phyloP scores from a whole-genome alignment of 2,888 invertebrate species.

The Tribolium freemani region DNA sequence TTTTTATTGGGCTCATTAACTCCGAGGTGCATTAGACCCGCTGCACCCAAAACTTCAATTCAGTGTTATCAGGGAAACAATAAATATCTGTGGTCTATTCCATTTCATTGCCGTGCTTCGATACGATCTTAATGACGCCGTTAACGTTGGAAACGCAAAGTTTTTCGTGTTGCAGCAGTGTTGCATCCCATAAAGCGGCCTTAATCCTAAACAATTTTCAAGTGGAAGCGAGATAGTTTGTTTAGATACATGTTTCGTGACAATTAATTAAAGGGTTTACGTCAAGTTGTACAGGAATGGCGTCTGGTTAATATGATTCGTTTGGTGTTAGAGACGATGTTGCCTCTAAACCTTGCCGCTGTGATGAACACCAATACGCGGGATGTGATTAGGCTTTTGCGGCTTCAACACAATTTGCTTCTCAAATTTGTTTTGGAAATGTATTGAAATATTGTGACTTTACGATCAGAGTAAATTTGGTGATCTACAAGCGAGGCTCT shows the following conservation, averaged over 20 bases:
- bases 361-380: too few species aligned
- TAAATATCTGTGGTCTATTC: conserved; percentile 41
- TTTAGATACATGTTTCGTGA: conserved; percentile 9
- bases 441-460: not conserved
- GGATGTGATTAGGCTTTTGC: not conserved
- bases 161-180: conserved; percentile 30
- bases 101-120: conserved; percentile 36
- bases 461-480: not conserved
- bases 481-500: not conserved
- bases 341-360: too few species aligned
- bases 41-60: conserved; percentile 33
- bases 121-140: conserved; percentile 44
- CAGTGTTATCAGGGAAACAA: conserved; percentile 34
- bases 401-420: not conserved
- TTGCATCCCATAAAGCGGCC: conserved; percentile 12
- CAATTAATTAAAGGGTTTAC: conserved; percentile 21
- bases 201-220: conserved; percentile 22
- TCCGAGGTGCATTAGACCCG: conserved; percentile 2
- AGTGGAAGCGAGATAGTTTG: conserved; percentile 8
- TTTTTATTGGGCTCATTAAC: conserved; percentile 20
- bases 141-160: conserved; percentile 34
- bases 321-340: not conserved
- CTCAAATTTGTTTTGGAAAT: not conserved
- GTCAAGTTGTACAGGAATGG: not conserved
- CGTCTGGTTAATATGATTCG: not conserved